Percentiles rank a stretch among this genome's conserved stretches.
Evolutionary conservation across 2,113 vertebrate species (phyloP).

Genomic region (Ceyx melanurus): DNA sequence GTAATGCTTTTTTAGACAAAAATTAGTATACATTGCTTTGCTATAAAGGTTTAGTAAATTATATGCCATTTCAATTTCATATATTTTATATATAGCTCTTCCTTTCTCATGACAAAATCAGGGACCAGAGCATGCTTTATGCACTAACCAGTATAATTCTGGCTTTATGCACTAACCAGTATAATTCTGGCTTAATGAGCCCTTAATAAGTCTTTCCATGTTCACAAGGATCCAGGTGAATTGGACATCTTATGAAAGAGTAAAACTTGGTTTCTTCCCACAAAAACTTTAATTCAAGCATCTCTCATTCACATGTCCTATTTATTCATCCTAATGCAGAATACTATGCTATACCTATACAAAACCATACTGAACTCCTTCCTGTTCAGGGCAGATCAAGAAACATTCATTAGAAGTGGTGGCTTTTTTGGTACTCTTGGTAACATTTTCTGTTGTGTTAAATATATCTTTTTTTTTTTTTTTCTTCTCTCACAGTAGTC

Average conservation of each 20-base stretch:
- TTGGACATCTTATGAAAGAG: neutral
- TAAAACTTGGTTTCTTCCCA: neutral
- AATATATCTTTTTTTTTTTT: neutral
- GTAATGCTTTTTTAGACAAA: neutral
- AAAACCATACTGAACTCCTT: neutral
- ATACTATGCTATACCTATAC: neutral
- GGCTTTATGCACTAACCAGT: neutral
- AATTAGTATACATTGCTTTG: fast-evolving
- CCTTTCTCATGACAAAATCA: neutral
- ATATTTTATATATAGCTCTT: fast-evolving
- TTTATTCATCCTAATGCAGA: neutral
- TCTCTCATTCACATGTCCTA: neutral
- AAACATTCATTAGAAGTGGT: neutral
- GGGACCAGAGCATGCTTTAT: neutral
- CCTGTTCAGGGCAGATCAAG: neutral
- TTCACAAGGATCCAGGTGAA: neutral
- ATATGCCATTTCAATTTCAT: neutral
- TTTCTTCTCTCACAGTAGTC: neutral
- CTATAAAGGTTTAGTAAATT: neutral
- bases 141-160: neutral
- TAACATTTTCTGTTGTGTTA: neutral
- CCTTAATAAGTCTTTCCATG: neutral
- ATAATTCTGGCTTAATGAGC: neutral
- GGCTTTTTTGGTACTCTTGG: neutral
- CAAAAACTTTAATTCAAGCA: neutral